These are phyloP conservation scores for Hanleya hanleyi DNA, from an alignment of 2,888 invertebrate species.

Conservation along the genomic window DNA sequence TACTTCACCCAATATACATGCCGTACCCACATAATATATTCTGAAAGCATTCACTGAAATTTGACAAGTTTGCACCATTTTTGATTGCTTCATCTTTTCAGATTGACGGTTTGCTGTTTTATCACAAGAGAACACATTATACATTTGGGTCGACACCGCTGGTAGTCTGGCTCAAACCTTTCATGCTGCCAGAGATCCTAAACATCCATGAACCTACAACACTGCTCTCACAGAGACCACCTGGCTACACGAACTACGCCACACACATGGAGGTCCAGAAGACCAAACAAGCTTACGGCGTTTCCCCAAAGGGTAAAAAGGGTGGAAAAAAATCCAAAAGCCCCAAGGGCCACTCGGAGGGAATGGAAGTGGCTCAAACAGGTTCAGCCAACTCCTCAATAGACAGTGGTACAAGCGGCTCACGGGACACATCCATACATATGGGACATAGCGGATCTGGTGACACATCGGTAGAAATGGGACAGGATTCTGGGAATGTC, in stretches of 20 bases:
- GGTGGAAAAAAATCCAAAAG: too few species aligned
- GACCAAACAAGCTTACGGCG: constrained; percentile 15
- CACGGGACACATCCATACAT: not conserved
- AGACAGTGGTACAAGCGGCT: not conserved
- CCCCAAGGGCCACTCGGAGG: not conserved
- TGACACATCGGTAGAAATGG: not conserved
- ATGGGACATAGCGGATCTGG: not conserved
- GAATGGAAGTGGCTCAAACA: not conserved
- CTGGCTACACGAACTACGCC: constrained; percentile 55
- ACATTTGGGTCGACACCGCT: constrained; percentile 86
- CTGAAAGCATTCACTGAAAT: too few species aligned
- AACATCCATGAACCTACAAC: constrained; percentile 72
- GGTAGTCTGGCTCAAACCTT: constrained; percentile 93
- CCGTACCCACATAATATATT: too few species aligned
- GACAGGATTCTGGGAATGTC: too few species aligned
- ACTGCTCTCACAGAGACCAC: constrained; percentile 51
- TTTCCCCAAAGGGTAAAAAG: not conserved
- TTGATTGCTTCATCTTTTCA: constrained; percentile 51
- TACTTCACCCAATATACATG: too few species aligned
- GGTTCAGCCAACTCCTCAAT: not conserved
- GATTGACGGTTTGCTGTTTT: constrained; percentile 93
- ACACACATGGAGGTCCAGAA: constrained; percentile 49
- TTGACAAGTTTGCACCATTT: constrained; percentile 46
- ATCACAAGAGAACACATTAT: constrained; percentile 88
- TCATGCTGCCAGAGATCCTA: constrained; percentile 88